Conservation (phyloP, 2,113 vertebrate species). For the Variabilichromis moorii region DNA sequence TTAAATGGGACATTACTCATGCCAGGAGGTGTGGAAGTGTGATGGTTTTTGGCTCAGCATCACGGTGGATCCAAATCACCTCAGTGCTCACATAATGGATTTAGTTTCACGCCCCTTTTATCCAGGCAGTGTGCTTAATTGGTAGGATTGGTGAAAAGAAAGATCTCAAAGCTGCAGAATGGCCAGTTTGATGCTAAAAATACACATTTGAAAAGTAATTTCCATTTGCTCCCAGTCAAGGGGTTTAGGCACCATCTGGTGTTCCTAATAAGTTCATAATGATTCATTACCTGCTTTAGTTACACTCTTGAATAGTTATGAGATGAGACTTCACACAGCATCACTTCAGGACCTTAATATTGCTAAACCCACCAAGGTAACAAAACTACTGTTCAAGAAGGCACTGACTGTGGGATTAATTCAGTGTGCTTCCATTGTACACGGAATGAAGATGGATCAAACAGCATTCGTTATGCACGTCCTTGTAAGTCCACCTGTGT, state of each 20-base stretch:
- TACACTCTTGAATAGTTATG: not conserved
- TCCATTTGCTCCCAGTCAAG: slow-evolving; percentile 18
- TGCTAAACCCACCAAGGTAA: not conserved
- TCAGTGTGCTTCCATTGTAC: not conserved
- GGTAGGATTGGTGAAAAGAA: not conserved
- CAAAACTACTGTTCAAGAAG: not conserved
- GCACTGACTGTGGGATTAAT: not conserved
- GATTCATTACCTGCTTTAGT: slow-evolving; percentile 23
- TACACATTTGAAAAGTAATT: slow-evolving; percentile 16
- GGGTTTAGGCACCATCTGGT: slow-evolving; percentile 17
- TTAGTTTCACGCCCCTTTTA: not conserved
- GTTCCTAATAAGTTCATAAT: slow-evolving; percentile 20
- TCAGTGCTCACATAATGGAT: not conserved
- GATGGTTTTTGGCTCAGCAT: not conserved
- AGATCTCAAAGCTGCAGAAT: not conserved
- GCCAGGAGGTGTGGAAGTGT: not conserved
- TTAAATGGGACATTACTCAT: not conserved
- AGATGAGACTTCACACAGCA: not conserved
- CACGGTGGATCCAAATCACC: not conserved
- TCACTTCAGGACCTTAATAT: not conserved
- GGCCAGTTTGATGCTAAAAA: slow-evolving; percentile 8
- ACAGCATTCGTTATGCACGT: not conserved
- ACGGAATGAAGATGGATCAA: not conserved
- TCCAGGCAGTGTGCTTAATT: not conserved
- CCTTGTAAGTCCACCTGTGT: not conserved